Evolutionary conservation across 2,113 vertebrate genomes (phyloP), one percentile per base, ranked within the genome.

Genomic region (Sapayoa aenigma): DNA sequence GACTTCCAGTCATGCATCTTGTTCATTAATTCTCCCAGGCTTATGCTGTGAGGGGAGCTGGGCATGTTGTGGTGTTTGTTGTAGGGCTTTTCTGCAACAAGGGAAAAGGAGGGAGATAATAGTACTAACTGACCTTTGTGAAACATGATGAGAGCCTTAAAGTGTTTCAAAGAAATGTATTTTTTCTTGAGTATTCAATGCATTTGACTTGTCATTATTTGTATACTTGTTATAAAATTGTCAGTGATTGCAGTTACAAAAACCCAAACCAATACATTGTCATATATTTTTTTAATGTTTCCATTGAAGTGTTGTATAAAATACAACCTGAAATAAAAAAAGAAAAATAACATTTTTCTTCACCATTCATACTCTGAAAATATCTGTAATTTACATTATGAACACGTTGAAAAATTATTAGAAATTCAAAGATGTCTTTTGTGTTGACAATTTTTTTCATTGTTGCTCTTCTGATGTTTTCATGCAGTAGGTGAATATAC

Each of bases 401-500:
- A 71, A 67, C 39, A 21, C 23, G 46, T 5, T 66, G 52, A 68
- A 72, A 82, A 76, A 58, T 28, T 1, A 73, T 25, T 33, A 46
- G 41, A 91, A 87, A 44, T 68, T 89, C 28, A 23, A 50, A 69
- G 12, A 9, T 62, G 6, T 62, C 9, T 31, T 60, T 79, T 85
- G 4, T 49, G 9, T 52, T 89, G 27, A 59, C 17, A 47, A 6
- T 16, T 56, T 59, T 65, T 41, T 21, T 11, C 12, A 86, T 62
- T 77, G 39, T 67, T 84, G 7, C 9, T 58, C 24, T 96, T 66
- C 30, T 19, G 17, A 93, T 93, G 9, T 96, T 91, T 95, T 63
- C 83, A 35, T 96, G 50, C 63, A 97, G 97, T 84, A 94, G 97
- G 85, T 92, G 97, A 98, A 94, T 94, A 97, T 75, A 99, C 98